Conservation (phyloP, 2,797 vertebrate genomes). For the Ctenosaura bakeri region DNA sequence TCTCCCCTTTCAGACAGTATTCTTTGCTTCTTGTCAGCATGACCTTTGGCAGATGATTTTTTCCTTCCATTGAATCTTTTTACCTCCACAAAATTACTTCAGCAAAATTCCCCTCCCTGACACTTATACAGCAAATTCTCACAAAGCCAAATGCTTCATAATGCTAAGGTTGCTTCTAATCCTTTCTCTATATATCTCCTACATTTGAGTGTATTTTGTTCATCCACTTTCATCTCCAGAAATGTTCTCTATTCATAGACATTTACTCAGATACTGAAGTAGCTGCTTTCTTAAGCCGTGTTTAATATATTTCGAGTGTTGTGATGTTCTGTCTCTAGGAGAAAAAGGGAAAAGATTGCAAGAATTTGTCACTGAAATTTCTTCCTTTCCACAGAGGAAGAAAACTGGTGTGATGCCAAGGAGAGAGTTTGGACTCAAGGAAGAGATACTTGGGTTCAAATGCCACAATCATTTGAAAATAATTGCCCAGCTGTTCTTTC, state of each 20-base stretch:
- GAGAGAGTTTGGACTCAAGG: neutral
- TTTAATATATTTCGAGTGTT: constrained; percentile 75
- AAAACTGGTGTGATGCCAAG: neutral
- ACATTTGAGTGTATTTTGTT: constrained; percentile 74
- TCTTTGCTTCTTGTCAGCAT: constrained; percentile 68
- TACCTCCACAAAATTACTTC: constrained; percentile 69
- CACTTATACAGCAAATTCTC: constrained; percentile 71
- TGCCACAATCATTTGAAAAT: neutral
- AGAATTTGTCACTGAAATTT: constrained; percentile 32
- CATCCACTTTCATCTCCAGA: constrained; percentile 75
- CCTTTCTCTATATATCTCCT: constrained; percentile 74
- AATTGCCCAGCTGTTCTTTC: neutral
- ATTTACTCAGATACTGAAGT: constrained; percentile 74
- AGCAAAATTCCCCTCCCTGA: constrained; percentile 64
- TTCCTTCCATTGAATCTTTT: constrained; percentile 73
- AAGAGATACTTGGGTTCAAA: neutral
- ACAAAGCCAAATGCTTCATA: constrained; percentile 69
- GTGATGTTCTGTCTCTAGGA: constrained; percentile 53
- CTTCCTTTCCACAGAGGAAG: constrained; percentile 23
- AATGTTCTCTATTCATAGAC: constrained; percentile 75
- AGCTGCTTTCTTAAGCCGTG: constrained; percentile 72
- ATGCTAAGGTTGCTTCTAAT: constrained; percentile 78
- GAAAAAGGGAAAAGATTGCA: neutral
- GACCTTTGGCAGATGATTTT: constrained; percentile 71
- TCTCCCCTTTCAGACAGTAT: constrained; percentile 57